Percentiles rank a stretch among this genome's conserved stretches.
These are phyloP conservation scores for Tetramorium alpestre DNA, from an alignment of 1,140 invertebrate genomes.

Conservation along the genomic window DNA sequence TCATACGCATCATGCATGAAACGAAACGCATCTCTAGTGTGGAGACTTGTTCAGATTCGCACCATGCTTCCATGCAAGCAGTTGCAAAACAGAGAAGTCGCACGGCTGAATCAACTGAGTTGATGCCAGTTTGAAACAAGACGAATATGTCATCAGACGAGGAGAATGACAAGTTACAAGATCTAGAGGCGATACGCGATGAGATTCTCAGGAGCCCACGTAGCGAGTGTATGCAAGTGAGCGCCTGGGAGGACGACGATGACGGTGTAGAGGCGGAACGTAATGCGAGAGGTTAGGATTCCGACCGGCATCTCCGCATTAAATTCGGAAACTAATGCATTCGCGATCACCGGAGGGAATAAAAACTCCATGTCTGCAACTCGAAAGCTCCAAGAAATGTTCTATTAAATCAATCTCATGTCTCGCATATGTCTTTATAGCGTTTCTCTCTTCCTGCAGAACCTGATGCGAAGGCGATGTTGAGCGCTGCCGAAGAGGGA, in stretches of 20 bases:
- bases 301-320: not conserved
- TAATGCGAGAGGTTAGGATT: slow-evolving; percentile 84
- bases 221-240: slow-evolving; percentile 84
- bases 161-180: slow-evolving; percentile 80
- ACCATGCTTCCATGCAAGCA: not conserved
- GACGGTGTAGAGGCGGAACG: slow-evolving; percentile 84
- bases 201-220: slow-evolving; percentile 76
- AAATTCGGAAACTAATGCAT: no score
- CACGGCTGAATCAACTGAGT: not conserved
- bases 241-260: slow-evolving; percentile 86
- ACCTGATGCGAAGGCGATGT: slow-evolving; percentile 89
- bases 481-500: slow-evolving; percentile 94
- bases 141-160: slow-evolving; percentile 76
- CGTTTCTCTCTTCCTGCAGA: slow-evolving; percentile 84
- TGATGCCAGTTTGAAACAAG: not conserved
- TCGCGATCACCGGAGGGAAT: not conserved
- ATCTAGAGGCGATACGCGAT: slow-evolving; percentile 80
- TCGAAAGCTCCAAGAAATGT: not conserved
- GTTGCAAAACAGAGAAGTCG: not conserved
- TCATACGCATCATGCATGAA: no score
- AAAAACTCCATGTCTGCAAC: not conserved
- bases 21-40: no score
- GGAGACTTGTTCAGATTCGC: no score
- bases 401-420: not conserved
- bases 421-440: not conserved